These are phyloP conservation scores for Eremophila alpestris DNA, from an alignment of 2,797 vertebrate genomes.

Conservation along the genomic window DNA sequence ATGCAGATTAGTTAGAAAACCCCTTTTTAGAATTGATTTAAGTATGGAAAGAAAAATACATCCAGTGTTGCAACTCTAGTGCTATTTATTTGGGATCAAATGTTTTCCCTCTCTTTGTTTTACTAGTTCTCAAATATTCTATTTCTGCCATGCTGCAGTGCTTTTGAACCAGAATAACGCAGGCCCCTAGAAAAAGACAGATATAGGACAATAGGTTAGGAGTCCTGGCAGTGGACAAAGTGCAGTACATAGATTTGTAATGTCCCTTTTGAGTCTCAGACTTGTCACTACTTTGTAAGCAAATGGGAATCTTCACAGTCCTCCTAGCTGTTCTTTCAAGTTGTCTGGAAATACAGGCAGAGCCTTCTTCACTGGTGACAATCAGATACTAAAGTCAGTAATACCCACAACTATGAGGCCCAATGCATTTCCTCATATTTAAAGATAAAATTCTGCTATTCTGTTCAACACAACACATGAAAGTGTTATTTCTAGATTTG, in stretches of 20 bases:
- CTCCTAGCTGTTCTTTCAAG: neutral
- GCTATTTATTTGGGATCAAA: neutral
- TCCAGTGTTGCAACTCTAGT: neutral
- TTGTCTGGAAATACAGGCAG: neutral
- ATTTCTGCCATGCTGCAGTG: neutral
- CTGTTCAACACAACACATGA: neutral
- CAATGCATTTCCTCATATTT: neutral
- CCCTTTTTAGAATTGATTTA: neutral
- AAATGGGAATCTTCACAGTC: neutral
- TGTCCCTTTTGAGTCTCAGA: neutral
- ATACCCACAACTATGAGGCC: neutral
- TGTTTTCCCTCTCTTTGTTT: neutral
- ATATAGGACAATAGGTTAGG: neutral
- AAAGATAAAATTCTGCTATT: neutral
- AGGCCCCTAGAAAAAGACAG: neutral
- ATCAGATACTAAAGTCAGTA: neutral
- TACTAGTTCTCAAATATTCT: neutral
- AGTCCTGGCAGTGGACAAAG: neutral
- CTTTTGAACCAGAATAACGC: neutral
- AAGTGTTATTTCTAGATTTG: neutral
- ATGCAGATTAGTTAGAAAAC: slow-evolving; percentile 49
- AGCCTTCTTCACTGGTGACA: neutral
- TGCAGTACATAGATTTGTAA: neutral
- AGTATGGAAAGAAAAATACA: neutral
- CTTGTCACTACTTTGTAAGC: neutral